Conservation (phyloP, 2,797 vertebrate species). For the Buceros bicornis region DNA sequence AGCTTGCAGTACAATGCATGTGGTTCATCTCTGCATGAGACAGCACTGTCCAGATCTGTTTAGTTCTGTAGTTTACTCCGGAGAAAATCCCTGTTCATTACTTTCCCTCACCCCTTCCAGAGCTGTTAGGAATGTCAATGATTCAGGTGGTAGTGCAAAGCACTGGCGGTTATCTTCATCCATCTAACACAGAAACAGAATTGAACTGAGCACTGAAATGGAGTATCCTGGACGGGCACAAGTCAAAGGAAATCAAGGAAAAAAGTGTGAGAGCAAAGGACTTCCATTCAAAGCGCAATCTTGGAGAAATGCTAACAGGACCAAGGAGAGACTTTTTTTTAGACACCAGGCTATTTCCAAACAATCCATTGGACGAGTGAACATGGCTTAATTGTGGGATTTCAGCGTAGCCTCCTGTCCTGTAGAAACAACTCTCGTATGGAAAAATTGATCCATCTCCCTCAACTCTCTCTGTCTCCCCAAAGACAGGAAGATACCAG, state of each 20-base stretch:
- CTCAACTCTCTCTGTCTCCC: neutral
- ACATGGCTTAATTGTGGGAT: neutral
- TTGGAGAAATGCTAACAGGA: neutral
- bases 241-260: neutral
- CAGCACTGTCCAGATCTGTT: neutral
- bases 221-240: neutral
- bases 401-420: neutral
- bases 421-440: neutral
- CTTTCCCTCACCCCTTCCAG: neutral
- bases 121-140: neutral
- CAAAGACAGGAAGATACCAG: neutral
- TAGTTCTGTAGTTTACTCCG: neutral
- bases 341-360: neutral
- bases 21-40: neutral
- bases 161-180: neutral
- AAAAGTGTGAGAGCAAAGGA: neutral
- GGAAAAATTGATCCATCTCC: neutral
- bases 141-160: neutral
- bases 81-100: neutral
- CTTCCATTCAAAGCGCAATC: neutral
- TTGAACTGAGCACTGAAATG: neutral
- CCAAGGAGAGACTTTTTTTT: neutral
- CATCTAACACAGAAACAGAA: neutral
- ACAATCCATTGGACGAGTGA: neutral
- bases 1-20: neutral